Evolutionary conservation across 2,888 invertebrate genomes (phyloP).

Genomic region (Pecten maximus): DNA sequence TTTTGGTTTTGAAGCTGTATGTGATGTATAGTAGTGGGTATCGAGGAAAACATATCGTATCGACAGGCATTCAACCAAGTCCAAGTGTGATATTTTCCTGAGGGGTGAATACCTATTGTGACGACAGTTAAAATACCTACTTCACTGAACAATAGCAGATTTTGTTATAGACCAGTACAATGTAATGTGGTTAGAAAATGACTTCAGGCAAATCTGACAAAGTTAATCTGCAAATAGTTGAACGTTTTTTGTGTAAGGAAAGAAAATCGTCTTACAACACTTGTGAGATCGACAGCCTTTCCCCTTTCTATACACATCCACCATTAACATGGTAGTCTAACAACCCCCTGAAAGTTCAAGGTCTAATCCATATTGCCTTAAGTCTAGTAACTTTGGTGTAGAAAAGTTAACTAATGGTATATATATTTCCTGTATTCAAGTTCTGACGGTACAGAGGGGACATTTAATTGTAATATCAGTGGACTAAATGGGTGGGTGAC

Average conservation of each 20-base stretch:
- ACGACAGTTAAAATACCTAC: not conserved
- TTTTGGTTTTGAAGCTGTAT: not conserved
- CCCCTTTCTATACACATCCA: not conserved
- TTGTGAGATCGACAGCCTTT: not conserved
- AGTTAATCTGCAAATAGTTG: not conserved
- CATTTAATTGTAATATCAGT: too few relatives aligned
- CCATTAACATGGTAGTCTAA: not conserved
- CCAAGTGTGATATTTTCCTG: not conserved
- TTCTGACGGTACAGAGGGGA: too few relatives aligned
- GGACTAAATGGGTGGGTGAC: too few relatives aligned
- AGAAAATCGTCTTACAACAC: not conserved
- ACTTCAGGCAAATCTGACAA: not conserved
- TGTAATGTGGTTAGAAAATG: not conserved
- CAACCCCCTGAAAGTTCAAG: not conserved
- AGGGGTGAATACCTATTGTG: not conserved
- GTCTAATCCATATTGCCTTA: not conserved
- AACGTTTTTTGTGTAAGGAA: not conserved
- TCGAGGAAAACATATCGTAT: not conserved
- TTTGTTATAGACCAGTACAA: not conserved
- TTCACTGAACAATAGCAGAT: not conserved
- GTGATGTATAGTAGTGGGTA: not conserved
- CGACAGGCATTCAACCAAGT: not conserved
- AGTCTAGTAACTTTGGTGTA: not conserved
- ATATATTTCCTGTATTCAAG: not conserved
- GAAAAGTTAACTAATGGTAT: not conserved